Evolutionary conservation across 2,113 vertebrate genomes (phyloP).

Genomic region (Psammodynastes pulverulentus): DNA sequence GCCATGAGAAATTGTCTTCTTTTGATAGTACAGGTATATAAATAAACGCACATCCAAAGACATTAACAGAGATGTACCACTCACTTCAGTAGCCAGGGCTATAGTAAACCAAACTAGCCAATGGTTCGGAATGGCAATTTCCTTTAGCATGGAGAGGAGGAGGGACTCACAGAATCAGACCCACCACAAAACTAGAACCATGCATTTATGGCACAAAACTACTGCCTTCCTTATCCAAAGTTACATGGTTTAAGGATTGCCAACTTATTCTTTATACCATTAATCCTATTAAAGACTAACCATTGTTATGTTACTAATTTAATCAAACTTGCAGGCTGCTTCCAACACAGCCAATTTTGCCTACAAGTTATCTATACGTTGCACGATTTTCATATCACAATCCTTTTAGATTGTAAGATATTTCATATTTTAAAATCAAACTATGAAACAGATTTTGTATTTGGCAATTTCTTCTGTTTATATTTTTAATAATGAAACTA

Average conservation of each 20-base stretch:
- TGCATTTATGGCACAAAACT: background rate
- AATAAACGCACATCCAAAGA: background rate
- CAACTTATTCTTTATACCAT: background rate
- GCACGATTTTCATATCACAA: background rate
- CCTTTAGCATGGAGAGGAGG: constrained; percentile 37
- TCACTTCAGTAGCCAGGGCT: constrained; percentile 38
- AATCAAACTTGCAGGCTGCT: background rate
- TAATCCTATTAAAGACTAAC: background rate
- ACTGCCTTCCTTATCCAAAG: too few species aligned
- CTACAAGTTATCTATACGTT: background rate
- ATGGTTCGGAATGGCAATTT: constrained; percentile 42
- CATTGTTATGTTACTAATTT: background rate
- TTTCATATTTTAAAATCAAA: background rate
- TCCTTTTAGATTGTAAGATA: background rate
- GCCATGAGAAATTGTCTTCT: background rate
- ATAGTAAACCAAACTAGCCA: constrained; percentile 20
- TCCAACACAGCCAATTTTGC: background rate
- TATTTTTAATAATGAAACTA: background rate
- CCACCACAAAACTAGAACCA: constrained; percentile 35
- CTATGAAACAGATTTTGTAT: background rate
- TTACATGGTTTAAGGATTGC: background rate
- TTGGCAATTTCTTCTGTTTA: background rate
- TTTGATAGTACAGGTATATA: background rate
- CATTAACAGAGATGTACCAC: constrained; percentile 11
- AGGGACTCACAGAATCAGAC: background rate